Evolutionary conservation across 2,797 vertebrate species (phyloP).

Genomic region (Pelobates cultripes): DNA sequence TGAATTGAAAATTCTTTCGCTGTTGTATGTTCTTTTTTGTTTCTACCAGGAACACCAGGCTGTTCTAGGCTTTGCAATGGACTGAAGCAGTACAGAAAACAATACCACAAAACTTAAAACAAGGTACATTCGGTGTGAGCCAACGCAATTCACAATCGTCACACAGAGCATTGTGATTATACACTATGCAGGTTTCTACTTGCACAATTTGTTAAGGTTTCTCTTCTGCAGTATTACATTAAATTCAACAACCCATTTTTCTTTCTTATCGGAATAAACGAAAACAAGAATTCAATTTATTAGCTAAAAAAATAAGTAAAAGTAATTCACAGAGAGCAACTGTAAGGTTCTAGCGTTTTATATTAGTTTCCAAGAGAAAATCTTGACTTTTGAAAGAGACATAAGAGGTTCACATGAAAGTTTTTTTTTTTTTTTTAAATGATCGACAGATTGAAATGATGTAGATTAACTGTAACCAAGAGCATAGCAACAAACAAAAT

Average conservation of each 20-base stretch:
- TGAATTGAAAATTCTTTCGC: constrained; percentile 83
- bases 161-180: constrained; percentile 64
- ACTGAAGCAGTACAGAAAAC: constrained; percentile 74
- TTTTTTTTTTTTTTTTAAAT: constrained; percentile 30
- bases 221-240: neutral
- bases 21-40: constrained; percentile 72
- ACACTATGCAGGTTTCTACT: neutral
- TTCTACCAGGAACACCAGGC: constrained; percentile 84
- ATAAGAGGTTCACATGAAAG: constrained; percentile 52
- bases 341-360: constrained; percentile 64
- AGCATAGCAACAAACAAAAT: constrained; percentile 10
- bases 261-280: neutral
- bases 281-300: neutral
- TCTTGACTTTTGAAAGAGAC: constrained; percentile 59
- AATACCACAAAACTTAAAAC: constrained; percentile 71
- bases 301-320: too few species aligned
- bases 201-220: neutral
- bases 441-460: neutral
- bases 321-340: constrained; percentile 59
- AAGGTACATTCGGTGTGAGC: constrained; percentile 65
- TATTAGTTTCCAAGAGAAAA: constrained; percentile 59
- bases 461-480: neutral
- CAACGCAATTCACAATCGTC: constrained; percentile 65
- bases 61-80: constrained; percentile 75
- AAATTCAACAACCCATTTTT: neutral